Conservation (phyloP, 2,113 vertebrate genomes). For the Bubalus kerabau region DNA sequence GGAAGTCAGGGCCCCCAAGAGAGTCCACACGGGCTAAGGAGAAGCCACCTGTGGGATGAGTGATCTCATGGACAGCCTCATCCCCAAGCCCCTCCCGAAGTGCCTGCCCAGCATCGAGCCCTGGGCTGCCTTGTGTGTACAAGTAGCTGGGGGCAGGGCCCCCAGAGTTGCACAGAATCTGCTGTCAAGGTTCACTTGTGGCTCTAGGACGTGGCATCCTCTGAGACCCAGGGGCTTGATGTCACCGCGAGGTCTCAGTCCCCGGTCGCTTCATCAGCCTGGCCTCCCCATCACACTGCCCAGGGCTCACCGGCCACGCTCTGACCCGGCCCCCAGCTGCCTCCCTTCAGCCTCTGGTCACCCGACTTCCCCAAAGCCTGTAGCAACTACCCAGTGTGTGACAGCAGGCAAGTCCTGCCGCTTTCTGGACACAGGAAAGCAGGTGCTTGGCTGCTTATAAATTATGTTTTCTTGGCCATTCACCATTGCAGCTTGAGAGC, state of each 20-base stretch:
- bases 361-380: fast-evolving
- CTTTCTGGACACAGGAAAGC: not conserved
- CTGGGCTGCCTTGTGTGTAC: not conserved
- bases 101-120: too few species aligned
- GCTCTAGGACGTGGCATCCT: not conserved
- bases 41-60: not conserved
- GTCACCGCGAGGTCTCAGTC: not conserved
- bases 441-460: not conserved
- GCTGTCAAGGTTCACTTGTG: not conserved
- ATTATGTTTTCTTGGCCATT: not conserved
- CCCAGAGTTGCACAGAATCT: not conserved
- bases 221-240: not conserved
- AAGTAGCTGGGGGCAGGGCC: not conserved
- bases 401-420: not conserved
- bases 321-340: not conserved
- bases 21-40: not conserved
- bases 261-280: not conserved
- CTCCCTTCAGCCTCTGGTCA: not conserved
- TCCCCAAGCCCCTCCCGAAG: not conserved
- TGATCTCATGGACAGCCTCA: not conserved
- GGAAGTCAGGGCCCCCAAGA: not conserved
- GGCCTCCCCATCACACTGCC: not conserved
- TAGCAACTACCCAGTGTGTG: fast-evolving
- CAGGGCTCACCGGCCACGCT: not conserved
- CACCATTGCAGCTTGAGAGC: not conserved